Percentiles rank a stretch among this genome's conserved stretches.
phyloP scores from a whole-genome alignment of 2,113 vertebrate species.

The Piaya cayana region DNA sequence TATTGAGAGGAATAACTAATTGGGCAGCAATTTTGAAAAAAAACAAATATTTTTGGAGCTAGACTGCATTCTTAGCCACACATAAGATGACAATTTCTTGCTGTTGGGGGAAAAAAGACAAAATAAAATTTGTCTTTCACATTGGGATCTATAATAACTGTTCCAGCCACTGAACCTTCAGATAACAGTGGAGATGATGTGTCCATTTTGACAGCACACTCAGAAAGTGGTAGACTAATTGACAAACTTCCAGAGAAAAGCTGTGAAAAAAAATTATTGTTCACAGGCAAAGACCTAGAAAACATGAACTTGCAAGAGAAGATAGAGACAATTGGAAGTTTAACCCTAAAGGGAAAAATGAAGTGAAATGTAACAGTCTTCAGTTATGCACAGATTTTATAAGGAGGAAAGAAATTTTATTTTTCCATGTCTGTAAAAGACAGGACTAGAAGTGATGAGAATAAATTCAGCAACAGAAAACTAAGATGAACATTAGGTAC shows the following conservation, averaged over 20 bases:
- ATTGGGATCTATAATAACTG: neutral
- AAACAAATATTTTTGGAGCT: neutral
- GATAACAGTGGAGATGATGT: neutral
- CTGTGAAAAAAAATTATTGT: neutral
- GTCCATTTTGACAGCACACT: neutral
- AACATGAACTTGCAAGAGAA: neutral
- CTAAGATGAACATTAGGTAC: neutral
- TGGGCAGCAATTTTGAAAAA: neutral
- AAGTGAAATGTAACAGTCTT: neutral
- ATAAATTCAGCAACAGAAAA: neutral
- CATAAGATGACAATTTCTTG: neutral
- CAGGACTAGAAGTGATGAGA: neutral
- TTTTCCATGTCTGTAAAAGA: neutral
- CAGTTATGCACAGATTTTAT: neutral
- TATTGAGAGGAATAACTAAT: neutral
- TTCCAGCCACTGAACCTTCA: neutral
- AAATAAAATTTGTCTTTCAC: neutral
- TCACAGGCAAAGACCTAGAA: neutral
- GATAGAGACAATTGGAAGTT: neutral
- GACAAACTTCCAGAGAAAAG: neutral
- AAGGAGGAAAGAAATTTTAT: neutral
- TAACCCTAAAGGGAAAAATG: neutral
- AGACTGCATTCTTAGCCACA: neutral
- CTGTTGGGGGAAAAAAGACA: neutral
- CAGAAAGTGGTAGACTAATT: neutral